These are phyloP conservation scores for Folsomia candida DNA, from an alignment of 2,888 invertebrate species.

Conservation along the genomic window DNA sequence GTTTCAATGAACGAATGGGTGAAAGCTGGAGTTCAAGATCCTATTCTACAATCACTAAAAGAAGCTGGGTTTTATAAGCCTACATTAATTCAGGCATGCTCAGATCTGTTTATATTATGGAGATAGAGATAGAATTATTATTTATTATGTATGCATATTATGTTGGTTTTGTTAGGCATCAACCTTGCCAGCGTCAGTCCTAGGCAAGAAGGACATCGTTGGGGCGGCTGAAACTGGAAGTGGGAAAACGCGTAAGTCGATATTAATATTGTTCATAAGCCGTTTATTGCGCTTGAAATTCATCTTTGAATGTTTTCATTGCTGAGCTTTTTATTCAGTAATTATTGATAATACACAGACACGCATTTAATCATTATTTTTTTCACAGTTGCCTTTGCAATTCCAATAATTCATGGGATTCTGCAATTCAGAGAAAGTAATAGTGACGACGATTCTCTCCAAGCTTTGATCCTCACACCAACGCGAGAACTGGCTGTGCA, in stretches of 20 bases:
- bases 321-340: too few relatives aligned
- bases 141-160: too few relatives aligned
- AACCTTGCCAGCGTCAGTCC: constrained; percentile 77
- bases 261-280: too few relatives aligned
- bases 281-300: too few relatives aligned
- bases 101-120: too few relatives aligned
- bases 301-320: too few relatives aligned
- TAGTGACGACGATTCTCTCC: constrained; percentile 58
- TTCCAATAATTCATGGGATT: constrained; percentile 86
- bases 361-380: too few relatives aligned
- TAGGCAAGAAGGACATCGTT: constrained; percentile 84
- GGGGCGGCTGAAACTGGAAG: constrained; percentile 99
- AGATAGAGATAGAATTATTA: background rate
- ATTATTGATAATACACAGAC: too few relatives aligned
- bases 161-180: constrained; percentile 55
- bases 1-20: constrained; percentile 54
- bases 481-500: constrained; percentile 96
- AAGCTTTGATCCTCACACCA: constrained; percentile 87
- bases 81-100: constrained; percentile 78
- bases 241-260: constrained; percentile 95
- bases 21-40: constrained; percentile 61
- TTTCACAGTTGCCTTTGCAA: constrained; percentile 96
- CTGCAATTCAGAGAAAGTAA: constrained; percentile 62
- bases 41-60: constrained; percentile 69
- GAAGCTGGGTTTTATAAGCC: constrained; percentile 77